A percentile compares a stretch with the other conserved stretches of the same genome.
These are phyloP conservation scores for Tychaedon coryphoeus DNA, from an alignment of 2,113 vertebrate species.

Conservation along the genomic window DNA sequence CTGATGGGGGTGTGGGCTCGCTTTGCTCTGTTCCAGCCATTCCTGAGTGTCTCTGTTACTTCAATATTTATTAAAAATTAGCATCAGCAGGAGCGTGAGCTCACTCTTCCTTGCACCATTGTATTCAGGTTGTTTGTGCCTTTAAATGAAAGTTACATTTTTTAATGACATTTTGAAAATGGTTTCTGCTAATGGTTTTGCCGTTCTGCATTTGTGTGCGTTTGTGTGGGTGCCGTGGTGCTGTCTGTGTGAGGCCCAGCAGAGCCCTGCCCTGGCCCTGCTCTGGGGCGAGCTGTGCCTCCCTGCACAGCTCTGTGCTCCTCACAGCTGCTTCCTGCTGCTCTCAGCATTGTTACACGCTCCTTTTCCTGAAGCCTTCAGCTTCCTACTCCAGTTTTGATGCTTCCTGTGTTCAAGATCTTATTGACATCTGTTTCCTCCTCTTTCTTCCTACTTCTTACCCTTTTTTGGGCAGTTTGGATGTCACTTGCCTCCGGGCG, in stretches of 20 bases:
- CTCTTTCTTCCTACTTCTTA: not conserved
- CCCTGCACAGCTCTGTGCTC: fast-evolving
- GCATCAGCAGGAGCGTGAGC: not conserved
- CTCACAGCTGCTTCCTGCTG: not conserved
- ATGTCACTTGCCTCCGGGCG: not conserved
- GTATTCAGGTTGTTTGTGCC: not conserved
- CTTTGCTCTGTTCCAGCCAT: not conserved
- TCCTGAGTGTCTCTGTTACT: not conserved
- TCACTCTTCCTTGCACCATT: fast-evolving
- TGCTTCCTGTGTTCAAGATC: not conserved
- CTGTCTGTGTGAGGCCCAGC: fast-evolving
- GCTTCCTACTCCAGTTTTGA: conserved; percentile 14
- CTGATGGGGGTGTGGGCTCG: not conserved
- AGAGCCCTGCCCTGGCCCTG: not conserved
- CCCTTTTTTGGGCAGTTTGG: not conserved
- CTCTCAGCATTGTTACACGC: not conserved
- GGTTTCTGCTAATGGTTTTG: not conserved
- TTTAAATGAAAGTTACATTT: not conserved
- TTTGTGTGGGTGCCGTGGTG: not conserved
- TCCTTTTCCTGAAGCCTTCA: not conserved
- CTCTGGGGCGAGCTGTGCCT: not conserved
- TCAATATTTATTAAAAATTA: not conserved
- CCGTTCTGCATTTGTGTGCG: fast-evolving
- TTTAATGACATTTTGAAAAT: fast-evolving
- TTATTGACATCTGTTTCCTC: conserved; percentile 43